These are phyloP conservation scores for Alcis repandata DNA, from an alignment of 2,888 invertebrate genomes.

Conservation along the genomic window DNA sequence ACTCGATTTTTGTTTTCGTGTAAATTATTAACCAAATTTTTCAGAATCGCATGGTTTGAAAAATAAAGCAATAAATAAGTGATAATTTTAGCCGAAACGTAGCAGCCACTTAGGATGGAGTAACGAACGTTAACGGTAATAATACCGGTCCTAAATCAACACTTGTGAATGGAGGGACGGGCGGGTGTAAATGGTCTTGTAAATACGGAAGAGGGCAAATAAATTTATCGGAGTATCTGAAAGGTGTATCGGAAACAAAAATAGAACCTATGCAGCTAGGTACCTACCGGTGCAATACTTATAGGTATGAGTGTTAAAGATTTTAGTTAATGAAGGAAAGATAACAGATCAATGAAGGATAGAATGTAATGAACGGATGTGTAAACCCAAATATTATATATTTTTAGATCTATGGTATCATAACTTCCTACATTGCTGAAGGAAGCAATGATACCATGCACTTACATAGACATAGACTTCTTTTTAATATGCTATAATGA, in stretches of 20 bases:
- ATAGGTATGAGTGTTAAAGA: not conserved
- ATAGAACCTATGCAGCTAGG: conserved; percentile 23
- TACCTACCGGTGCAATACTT: not conserved
- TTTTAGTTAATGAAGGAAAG: too few species aligned
- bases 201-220: conserved; percentile 70
- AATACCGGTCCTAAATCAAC: conserved; percentile 75
- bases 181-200: conserved; percentile 64
- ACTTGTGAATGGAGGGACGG: conserved; percentile 55
- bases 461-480: too few species aligned
- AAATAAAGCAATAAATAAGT: conserved; percentile 25
- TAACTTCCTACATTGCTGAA: too few species aligned
- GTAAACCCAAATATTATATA: too few species aligned
- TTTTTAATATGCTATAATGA: too few species aligned
- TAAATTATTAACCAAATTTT: not conserved
- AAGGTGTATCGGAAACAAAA: conserved; percentile 37
- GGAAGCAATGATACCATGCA: too few species aligned
- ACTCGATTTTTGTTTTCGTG: too few species aligned
- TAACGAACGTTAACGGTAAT: conserved; percentile 49
- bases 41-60: not conserved
- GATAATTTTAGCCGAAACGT: conserved; percentile 32
- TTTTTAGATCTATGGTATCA: too few species aligned
- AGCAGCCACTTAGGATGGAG: conserved; percentile 32
- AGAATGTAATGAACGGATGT: too few species aligned
- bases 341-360: too few species aligned
- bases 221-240: conserved; percentile 49